Percentiles rank a stretch among this genome's conserved stretches.
phyloP scores from a whole-genome alignment of 2,113 vertebrate genomes.

The Eublepharis macularius region DNA sequence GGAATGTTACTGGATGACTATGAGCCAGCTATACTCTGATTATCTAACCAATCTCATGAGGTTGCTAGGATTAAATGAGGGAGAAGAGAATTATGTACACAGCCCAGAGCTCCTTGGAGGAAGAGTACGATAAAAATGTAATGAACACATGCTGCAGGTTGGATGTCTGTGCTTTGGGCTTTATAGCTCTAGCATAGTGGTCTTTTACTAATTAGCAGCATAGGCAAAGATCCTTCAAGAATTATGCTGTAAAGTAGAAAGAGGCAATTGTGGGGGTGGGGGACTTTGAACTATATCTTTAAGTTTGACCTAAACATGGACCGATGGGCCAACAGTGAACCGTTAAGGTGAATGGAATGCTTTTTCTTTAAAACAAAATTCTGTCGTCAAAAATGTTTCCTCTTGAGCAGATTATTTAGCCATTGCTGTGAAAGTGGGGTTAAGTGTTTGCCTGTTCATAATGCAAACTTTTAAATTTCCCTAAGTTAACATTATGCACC shows the following conservation, averaged over 20 bases:
- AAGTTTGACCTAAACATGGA: neutral
- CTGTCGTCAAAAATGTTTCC: neutral
- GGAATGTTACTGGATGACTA: no score
- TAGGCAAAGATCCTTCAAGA: neutral
- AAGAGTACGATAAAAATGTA: no score
- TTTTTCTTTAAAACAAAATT: neutral
- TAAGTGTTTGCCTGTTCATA: neutral
- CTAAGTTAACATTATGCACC: neutral
- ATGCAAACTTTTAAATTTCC: neutral
- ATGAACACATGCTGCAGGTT: no score
- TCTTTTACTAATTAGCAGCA: neutral
- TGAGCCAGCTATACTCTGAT: no score
- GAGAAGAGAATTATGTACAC: no score
- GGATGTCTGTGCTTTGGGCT: no score
- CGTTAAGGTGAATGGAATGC: no score
- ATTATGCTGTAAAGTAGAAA: neutral
- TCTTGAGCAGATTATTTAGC: neutral
- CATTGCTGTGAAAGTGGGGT: neutral
- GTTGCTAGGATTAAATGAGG: no score
- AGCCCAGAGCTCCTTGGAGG: no score
- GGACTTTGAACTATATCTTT: neutral
- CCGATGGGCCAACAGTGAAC: neutral
- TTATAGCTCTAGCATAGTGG: neutral
- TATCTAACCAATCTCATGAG: no score
- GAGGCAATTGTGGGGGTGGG: neutral